Evolutionary conservation across 2,797 vertebrate species (phyloP).

Genomic region (Taeniopygia guttata): DNA sequence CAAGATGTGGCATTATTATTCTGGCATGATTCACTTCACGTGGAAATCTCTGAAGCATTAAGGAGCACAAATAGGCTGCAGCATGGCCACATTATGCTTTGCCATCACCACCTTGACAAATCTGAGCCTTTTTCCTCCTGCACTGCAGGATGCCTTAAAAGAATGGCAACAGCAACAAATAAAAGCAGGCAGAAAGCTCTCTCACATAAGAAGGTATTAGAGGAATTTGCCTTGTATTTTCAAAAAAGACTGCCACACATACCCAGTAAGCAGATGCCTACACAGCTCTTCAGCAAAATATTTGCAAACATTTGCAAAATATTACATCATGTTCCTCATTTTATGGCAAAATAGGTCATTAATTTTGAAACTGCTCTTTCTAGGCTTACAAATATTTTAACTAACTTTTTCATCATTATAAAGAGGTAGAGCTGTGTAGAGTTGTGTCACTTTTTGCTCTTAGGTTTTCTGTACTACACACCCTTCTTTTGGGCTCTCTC

Average conservation of each 20-base stretch:
- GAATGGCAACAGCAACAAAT: not conserved
- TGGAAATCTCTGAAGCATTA: not conserved
- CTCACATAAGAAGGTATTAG: not conserved
- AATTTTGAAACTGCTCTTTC: not conserved
- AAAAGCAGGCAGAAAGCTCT: not conserved
- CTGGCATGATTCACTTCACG: not conserved
- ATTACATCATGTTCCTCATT: not conserved
- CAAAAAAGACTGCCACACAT: not conserved
- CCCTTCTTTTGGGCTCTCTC: not conserved
- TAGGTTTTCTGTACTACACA: not conserved
- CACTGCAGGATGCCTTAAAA: not conserved
- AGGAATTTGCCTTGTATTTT: not conserved
- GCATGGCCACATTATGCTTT: not conserved
- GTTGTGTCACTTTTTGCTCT: not conserved
- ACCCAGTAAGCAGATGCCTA: not conserved
- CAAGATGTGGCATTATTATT: slow-evolving; percentile 60
- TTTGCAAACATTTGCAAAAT: not conserved
- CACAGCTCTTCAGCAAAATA: not conserved
- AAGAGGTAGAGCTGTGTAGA: not conserved
- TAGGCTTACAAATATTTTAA: not conserved
- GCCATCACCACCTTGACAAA: not conserved
- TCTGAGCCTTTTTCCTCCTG: not conserved
- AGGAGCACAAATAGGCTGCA: slow-evolving; percentile 15
- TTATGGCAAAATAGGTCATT: not conserved
- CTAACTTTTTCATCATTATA: not conserved